phyloP scores from a whole-genome alignment of 2,888 invertebrate species.

The Drosophila niveifrons region DNA sequence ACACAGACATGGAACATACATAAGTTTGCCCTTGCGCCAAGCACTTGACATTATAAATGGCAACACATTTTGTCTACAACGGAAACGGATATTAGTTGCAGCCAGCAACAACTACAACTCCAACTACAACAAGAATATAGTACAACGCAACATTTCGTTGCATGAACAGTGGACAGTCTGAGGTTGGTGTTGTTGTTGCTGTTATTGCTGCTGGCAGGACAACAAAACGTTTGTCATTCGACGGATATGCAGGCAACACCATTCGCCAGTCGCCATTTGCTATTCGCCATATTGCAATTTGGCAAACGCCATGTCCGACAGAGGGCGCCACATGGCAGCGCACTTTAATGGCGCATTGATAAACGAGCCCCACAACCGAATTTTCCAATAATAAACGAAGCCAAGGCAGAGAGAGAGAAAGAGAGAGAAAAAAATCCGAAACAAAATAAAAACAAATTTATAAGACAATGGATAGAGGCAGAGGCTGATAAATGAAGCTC shows the following conservation, averaged over 20 bases:
- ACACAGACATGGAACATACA: background rate
- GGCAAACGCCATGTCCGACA: constrained; percentile 61
- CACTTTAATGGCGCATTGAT: constrained; percentile 75
- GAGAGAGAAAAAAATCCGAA: constrained; percentile 6
- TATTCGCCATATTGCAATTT: constrained; percentile 69
- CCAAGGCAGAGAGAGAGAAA: background rate
- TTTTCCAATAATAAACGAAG: constrained; percentile 53
- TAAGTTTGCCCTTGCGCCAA: constrained; percentile 52
- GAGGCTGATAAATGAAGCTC: constrained; percentile 73
- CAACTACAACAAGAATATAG: constrained; percentile 14
- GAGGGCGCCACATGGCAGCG: constrained; percentile 71
- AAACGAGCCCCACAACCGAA: constrained; percentile 59
- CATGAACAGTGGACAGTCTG: constrained; percentile 45
- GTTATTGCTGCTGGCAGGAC: constrained; percentile 50
- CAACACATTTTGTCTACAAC: constrained; percentile 83
- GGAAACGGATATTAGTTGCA: constrained; percentile 84
- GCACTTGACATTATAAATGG: constrained; percentile 82
- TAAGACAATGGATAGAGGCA: constrained; percentile 23
- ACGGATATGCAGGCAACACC: constrained; percentile 71
- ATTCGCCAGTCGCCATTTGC: constrained; percentile 43
- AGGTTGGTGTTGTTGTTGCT: constrained; percentile 31
- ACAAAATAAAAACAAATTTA: constrained; percentile 36
- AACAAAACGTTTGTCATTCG: constrained; percentile 75
- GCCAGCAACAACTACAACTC: constrained; percentile 47
- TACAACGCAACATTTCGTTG: constrained; percentile 57